These are phyloP conservation scores for Eubucco bourcierii DNA, from an alignment of 2,113 vertebrate genomes.

Conservation along the genomic window DNA sequence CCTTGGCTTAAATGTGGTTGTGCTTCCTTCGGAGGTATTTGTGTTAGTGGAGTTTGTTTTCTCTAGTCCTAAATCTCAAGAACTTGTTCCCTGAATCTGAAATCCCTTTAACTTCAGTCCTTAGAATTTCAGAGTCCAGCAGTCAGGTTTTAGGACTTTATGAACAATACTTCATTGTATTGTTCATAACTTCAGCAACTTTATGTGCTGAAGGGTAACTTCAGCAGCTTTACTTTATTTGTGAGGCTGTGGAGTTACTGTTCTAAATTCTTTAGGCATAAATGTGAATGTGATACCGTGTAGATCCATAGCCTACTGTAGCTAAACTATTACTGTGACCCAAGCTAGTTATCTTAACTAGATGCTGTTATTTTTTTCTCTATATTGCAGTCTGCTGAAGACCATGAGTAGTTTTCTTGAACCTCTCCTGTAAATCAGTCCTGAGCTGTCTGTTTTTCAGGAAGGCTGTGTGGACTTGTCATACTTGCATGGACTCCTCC, in stretches of 20 bases:
- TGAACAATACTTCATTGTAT: background rate
- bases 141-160: background rate
- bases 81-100: background rate
- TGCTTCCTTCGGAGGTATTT: background rate
- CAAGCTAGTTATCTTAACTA: background rate
- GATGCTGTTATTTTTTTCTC: constrained; percentile 33
- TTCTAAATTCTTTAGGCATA: background rate
- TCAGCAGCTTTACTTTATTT: background rate
- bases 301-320: background rate
- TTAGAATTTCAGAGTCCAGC: background rate
- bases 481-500: background rate
- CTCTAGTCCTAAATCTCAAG: background rate
- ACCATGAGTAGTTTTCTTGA: background rate
- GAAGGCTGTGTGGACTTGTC: background rate
- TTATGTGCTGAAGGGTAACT: too few species aligned
- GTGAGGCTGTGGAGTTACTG: background rate
- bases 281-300: rapidly evolving
- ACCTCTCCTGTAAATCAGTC: constrained; percentile 3
- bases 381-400: background rate
- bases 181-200: too few species aligned
- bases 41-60: background rate
- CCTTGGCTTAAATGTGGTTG: background rate
- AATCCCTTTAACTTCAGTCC: background rate
- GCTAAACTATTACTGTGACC: background rate
- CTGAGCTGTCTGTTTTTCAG: background rate